Conservation (phyloP, 2,113 vertebrate genomes). For the Cromileptes altivelis region DNA sequence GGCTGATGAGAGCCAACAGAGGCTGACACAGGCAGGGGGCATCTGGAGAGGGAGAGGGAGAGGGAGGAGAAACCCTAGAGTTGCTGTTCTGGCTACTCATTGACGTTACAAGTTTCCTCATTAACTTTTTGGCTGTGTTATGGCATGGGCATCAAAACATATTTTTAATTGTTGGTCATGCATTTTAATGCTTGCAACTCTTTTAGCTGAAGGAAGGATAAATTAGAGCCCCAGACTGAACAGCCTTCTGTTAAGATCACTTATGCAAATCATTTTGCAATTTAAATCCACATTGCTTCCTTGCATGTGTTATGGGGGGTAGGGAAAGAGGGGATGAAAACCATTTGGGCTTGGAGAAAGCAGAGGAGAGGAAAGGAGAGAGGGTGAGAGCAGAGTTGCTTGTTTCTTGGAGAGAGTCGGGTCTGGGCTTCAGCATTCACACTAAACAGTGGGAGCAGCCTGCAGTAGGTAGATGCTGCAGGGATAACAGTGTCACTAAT, state of each 20-base stretch:
- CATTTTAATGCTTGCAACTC: conserved; percentile 32
- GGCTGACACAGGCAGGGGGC: conserved; percentile 45
- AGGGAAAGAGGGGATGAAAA: neutral
- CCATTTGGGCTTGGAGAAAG: neutral
- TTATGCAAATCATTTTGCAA: conserved; percentile 24
- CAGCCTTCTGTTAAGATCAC: conserved; percentile 18
- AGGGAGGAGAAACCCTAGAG: conserved; percentile 5
- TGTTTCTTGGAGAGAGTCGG: conserved; percentile 9
- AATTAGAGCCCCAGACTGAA: conserved; percentile 9
- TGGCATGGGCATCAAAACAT: neutral
- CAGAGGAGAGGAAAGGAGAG: neutral
- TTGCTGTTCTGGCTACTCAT: neutral
- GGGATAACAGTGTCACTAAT: conserved; percentile 49
- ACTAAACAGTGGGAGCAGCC: conserved; percentile 11
- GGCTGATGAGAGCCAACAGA: conserved; percentile 33
- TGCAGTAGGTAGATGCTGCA: conserved; percentile 31
- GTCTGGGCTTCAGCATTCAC: neutral
- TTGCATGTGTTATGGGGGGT: neutral
- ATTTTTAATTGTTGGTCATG: conserved; percentile 14
- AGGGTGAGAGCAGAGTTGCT: neutral
- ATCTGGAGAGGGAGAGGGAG: conserved; percentile 18
- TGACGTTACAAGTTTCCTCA: neutral
- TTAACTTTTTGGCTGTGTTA: conserved; percentile 25
- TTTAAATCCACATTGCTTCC: neutral
- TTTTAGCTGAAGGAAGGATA: neutral